Evolutionary conservation across 1,140 invertebrate genomes (phyloP).

Genomic region (Heliconius himera): DNA sequence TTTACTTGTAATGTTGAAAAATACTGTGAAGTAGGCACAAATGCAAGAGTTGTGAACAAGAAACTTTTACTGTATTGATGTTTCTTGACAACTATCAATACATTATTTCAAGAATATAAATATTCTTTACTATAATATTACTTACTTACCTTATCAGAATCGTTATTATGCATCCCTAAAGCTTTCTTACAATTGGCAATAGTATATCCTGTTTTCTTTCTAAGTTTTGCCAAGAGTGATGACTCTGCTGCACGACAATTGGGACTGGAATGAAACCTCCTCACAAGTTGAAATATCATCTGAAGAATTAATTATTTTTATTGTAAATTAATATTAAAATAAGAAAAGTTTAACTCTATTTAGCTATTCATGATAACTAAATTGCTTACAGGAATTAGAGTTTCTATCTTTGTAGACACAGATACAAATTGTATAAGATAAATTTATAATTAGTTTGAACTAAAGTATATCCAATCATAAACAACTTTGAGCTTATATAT

Average conservation of each 20-base stretch:
- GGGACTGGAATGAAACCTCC: conserved; percentile 73
- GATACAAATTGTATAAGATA: not conserved
- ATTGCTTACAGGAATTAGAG: not conserved
- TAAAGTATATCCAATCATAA: not conserved
- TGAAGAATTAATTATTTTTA: conserved; percentile 47
- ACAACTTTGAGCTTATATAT: not conserved
- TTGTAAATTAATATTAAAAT: not conserved
- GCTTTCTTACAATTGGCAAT: conserved; percentile 98
- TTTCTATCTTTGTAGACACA: not conserved
- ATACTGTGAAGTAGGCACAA: no score
- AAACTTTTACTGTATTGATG: no score
- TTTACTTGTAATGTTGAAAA: no score
- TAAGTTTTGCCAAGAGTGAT: conserved; percentile 88
- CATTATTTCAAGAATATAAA: not conserved
- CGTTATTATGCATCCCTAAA: conserved; percentile 92
- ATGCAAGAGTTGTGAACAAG: no score
- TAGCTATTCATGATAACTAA: not conserved
- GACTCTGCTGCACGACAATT: conserved; percentile 82
- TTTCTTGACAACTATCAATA: not conserved
- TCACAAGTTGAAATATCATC: conserved; percentile 79
- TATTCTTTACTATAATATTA: not conserved
- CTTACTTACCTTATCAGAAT: conserved; percentile 87
- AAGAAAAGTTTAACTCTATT: not conserved
- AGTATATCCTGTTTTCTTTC: conserved; percentile 97
- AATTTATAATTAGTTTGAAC: not conserved